These are phyloP conservation scores for Vanessa atalanta DNA, from an alignment of 1,140 invertebrate genomes.

Conservation along the genomic window DNA sequence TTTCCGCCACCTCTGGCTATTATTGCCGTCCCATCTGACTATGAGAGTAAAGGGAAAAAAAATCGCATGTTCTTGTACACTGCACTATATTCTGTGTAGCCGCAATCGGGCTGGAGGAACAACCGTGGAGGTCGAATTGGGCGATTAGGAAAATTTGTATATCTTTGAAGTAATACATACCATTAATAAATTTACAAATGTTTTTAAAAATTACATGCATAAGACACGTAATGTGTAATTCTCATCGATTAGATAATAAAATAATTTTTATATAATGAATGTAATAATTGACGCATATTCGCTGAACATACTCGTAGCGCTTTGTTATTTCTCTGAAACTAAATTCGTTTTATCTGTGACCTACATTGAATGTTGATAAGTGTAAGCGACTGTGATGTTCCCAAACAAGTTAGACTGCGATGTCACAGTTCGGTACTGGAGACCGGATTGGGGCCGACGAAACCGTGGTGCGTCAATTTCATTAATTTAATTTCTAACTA, in stretches of 20 bases:
- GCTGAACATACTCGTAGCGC: background rate
- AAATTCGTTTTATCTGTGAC: conserved; percentile 4
- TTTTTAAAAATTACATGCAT: too few species aligned
- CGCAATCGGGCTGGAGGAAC: too few species aligned
- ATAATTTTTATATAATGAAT: background rate
- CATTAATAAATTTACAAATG: too few species aligned
- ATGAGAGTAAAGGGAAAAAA: too few species aligned
- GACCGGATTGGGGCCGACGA: conserved; percentile 39
- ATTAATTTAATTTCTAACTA: conserved; percentile 51
- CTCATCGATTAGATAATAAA: background rate
- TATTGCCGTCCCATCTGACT: too few species aligned
- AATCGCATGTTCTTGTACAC: too few species aligned
- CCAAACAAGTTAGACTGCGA: background rate
- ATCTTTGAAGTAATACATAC: too few species aligned
- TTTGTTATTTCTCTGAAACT: conserved; percentile 4
- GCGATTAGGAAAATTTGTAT: too few species aligned
- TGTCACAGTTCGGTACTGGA: conserved; percentile 23
- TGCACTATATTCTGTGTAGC: too few species aligned
- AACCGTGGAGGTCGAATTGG: too few species aligned
- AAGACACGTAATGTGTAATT: background rate
- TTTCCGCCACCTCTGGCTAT: too few species aligned
- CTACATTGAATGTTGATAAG: background rate
- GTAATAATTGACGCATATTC: background rate
- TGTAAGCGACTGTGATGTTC: background rate
- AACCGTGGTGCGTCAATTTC: conserved; percentile 38